These are phyloP conservation scores for Eudyptes chrysolophus DNA, from an alignment of 2,113 vertebrate genomes.

Conservation along the genomic window DNA sequence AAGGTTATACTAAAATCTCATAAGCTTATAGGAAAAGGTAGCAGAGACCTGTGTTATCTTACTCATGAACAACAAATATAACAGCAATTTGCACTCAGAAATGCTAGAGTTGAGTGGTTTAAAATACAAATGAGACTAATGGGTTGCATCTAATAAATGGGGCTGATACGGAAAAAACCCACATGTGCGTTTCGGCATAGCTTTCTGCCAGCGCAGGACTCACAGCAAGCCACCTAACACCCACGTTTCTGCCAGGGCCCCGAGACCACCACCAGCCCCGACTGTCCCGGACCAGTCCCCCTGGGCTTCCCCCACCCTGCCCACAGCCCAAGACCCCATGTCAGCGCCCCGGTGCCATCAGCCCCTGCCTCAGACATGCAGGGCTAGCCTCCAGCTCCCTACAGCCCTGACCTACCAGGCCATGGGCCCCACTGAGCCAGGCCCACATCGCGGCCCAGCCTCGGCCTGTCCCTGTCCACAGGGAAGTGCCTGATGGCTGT, in stretches of 20 bases:
- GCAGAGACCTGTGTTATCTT: neutral
- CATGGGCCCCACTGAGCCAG: neutral
- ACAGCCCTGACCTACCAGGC: neutral
- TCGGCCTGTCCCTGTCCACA: neutral
- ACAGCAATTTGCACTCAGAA: neutral
- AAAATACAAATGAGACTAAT: neutral
- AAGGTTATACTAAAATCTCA: neutral
- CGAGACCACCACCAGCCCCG: too few species aligned
- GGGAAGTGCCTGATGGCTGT: neutral
- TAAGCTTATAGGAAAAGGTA: neutral
- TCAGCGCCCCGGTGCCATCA: neutral
- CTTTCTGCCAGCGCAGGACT: neutral
- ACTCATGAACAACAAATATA: neutral
- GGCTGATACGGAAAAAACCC: neutral
- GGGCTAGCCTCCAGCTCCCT: neutral
- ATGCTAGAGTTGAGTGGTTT: neutral
- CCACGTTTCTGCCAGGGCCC: neutral
- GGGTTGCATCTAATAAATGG: neutral
- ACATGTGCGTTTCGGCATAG: neutral
- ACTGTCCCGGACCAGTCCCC: too few species aligned
- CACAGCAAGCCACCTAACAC: neutral
- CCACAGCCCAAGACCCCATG: neutral
- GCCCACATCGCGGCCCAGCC: accelerated
- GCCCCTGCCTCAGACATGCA: neutral
- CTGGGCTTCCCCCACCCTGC: too few species aligned